These are phyloP conservation scores for Notamacropus eugenii DNA, from an alignment of 2,797 vertebrate species.

Conservation along the genomic window DNA sequence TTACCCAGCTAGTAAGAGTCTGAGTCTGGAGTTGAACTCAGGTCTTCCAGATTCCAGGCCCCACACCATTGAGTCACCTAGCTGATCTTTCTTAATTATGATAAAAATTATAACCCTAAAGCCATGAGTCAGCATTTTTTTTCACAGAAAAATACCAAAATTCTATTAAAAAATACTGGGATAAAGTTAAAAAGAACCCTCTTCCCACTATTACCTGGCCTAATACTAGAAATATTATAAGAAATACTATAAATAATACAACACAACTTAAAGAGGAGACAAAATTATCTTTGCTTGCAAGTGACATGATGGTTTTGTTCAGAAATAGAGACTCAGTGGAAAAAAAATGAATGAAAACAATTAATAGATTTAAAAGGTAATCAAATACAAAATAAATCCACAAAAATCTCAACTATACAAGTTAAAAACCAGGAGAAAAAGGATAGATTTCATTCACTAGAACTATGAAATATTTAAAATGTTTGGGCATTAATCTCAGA, in stretches of 20 bases:
- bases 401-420: neutral
- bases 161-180: neutral
- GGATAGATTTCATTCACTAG: neutral
- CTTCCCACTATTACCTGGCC: neutral
- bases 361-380: neutral
- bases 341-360: neutral
- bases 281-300: neutral
- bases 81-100: neutral
- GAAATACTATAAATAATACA: neutral
- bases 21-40: too few relatives aligned
- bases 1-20: too few relatives aligned
- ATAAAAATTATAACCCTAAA: neutral
- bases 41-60: neutral
- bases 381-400: neutral
- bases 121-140: neutral
- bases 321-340: neutral
- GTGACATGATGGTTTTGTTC: neutral
- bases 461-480: neutral
- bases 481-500: neutral
- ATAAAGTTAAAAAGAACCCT: neutral
- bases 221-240: neutral
- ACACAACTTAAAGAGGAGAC: neutral
- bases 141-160: neutral
- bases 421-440: neutral
- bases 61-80: neutral